phyloP scores from a whole-genome alignment of 1,140 invertebrate genomes.

The Hyles vespertilio region DNA sequence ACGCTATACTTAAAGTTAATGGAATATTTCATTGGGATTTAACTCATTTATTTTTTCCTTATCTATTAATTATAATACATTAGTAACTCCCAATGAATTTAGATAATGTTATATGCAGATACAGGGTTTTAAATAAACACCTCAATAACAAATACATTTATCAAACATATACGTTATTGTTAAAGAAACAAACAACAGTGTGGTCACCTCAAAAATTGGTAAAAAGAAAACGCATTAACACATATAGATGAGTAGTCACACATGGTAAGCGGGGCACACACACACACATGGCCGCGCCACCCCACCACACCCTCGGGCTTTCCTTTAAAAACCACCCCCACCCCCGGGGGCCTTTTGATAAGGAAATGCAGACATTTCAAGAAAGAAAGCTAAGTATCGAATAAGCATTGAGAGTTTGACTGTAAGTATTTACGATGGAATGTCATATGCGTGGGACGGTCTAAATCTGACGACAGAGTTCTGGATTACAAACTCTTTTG shows the following conservation, averaged over 20 bases:
- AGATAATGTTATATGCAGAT: too few relatives aligned
- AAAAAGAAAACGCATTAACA: constrained; percentile 74
- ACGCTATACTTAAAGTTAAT: too few relatives aligned
- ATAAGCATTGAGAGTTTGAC: constrained; percentile 51
- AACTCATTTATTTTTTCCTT: too few relatives aligned
- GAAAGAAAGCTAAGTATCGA: constrained; percentile 66
- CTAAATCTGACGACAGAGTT: constrained; percentile 2
- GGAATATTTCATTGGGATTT: too few relatives aligned
- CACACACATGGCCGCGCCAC: constrained; percentile 41
- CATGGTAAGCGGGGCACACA: constrained; percentile 34
- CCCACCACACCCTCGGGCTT: constrained; percentile 33
- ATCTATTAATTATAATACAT: too few relatives aligned
- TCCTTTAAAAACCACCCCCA: constrained; percentile 58
- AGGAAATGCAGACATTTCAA: constrained; percentile 73
- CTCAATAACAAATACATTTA: too few relatives aligned
- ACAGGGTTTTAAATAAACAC: too few relatives aligned
- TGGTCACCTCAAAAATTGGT: constrained; percentile 64
- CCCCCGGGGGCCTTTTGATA: constrained; percentile 60
- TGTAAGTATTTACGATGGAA: constrained; percentile 47
- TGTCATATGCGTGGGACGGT: constrained; percentile 24
- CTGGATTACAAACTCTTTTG: constrained; percentile 4
- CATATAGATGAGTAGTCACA: constrained; percentile 68
- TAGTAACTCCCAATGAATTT: too few relatives aligned
- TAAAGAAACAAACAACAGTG: constrained; percentile 2
- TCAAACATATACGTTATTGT: too few relatives aligned